Evolutionary conservation across 2,797 vertebrate genomes (phyloP).

Genomic region (Naso thynnoides): DNA sequence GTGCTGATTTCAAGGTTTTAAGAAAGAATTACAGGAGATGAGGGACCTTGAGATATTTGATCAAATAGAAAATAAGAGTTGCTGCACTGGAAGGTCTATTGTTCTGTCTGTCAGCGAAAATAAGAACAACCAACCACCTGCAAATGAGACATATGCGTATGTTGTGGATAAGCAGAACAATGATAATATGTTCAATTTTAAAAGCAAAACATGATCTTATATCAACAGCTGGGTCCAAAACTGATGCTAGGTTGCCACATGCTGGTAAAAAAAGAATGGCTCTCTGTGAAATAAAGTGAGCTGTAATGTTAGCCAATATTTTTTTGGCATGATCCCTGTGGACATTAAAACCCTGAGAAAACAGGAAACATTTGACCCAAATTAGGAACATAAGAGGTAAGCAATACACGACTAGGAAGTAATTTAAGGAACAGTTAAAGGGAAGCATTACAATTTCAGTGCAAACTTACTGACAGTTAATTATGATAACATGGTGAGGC

Average conservation of each 20-base stretch:
- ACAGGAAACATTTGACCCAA: slow-evolving; percentile 34
- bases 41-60: slow-evolving; percentile 2
- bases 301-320: neutral
- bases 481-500: neutral
- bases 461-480: neutral
- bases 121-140: neutral
- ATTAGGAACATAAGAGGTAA: slow-evolving; percentile 27
- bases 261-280: slow-evolving; percentile 32
- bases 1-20: slow-evolving; percentile 12
- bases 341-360: slow-evolving; percentile 16
- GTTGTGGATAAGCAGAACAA: neutral
- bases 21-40: neutral
- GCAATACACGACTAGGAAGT: neutral
- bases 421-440: neutral
- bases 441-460: neutral
- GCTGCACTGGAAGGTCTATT: too few relatives aligned
- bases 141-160: neutral
- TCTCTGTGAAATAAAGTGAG: neutral
- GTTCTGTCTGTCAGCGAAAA: neutral
- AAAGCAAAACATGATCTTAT: neutral
- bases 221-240: neutral
- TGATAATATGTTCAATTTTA: neutral
- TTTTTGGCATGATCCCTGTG: slow-evolving; percentile 6
- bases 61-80: neutral
- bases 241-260: slow-evolving; percentile 43